A percentile compares a stretch with the other conserved stretches of the same genome.
phyloP scores from a whole-genome alignment of 1,140 invertebrate species.

The Lucilia cuprina region DNA sequence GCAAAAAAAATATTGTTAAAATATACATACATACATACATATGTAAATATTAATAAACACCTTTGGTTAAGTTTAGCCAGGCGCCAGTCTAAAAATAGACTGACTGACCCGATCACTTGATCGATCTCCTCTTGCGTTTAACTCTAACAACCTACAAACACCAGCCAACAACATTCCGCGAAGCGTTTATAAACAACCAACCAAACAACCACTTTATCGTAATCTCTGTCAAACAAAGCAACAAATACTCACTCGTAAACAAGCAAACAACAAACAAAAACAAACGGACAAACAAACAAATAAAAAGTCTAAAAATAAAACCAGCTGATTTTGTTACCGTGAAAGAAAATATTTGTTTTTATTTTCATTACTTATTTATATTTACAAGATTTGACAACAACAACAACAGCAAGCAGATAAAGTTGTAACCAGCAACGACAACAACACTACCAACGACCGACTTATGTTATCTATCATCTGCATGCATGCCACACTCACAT shows the following conservation, averaged over 20 bases:
- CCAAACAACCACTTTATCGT: background rate
- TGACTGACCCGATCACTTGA: background rate
- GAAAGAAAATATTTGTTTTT: background rate
- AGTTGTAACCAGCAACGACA: background rate
- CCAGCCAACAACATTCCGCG: background rate
- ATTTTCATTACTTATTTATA: background rate
- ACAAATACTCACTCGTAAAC: background rate
- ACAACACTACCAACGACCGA: background rate
- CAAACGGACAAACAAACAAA: background rate
- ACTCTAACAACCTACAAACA: no score
- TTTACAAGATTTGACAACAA: conserved; percentile 1
- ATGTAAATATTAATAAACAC: no score
- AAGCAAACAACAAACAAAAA: background rate
- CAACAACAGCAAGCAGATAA: background rate
- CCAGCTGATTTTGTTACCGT: conserved; percentile 1
- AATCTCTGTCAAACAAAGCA: background rate
- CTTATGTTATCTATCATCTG: background rate
- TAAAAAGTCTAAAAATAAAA: background rate
- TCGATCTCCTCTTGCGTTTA: no score
- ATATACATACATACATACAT: background rate
- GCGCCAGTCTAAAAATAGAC: conserved; percentile 1
- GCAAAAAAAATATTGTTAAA: background rate
- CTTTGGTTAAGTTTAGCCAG: background rate
- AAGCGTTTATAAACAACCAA: background rate
- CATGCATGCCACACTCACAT: no score